A percentile compares a stretch with the other conserved stretches of the same genome.
phyloP scores from a whole-genome alignment of 2,797 vertebrate species.

The Spondyliosoma cantharus region DNA sequence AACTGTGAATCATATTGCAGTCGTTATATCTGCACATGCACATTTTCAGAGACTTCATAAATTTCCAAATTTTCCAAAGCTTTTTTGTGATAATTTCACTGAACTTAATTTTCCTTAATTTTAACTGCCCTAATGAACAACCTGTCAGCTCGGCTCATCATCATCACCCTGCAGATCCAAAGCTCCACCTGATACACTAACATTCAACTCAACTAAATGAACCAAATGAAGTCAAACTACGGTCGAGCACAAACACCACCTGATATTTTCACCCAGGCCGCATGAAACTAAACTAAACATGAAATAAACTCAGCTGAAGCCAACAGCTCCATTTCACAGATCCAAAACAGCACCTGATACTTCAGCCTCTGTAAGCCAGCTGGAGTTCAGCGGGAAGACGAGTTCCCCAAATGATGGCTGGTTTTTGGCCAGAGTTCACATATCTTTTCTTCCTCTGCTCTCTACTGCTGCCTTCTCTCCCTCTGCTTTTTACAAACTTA shows the following conservation, averaged over 20 bases:
- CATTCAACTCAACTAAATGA: conserved; percentile 15
- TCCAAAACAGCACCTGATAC: conserved; percentile 49
- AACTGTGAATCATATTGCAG: too few relatives aligned
- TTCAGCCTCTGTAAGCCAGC: conserved; percentile 30
- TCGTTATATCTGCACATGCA: too few relatives aligned
- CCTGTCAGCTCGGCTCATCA: background rate
- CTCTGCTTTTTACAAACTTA: background rate
- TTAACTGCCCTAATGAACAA: background rate
- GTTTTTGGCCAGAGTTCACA: conserved; percentile 32
- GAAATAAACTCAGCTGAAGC: background rate
- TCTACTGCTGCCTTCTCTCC: background rate
- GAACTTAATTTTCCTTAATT: background rate
- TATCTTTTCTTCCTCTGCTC: conserved; percentile 1
- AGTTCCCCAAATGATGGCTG: conserved; percentile 18
- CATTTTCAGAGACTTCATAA: too few relatives aligned
- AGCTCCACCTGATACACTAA: conserved; percentile 15
- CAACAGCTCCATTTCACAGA: conserved; percentile 29
- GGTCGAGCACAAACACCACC: background rate
- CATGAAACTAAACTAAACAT: conserved; percentile 5
- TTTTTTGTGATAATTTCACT: background rate
- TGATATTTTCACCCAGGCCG: conserved; percentile 1
- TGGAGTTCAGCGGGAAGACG: conserved; percentile 34
- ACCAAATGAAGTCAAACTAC: background rate
- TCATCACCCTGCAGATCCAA: background rate
- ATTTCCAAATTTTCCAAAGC: too few relatives aligned